These are phyloP conservation scores for Ophraella communa DNA, from an alignment of 2,888 invertebrate genomes.

Conservation along the genomic window DNA sequence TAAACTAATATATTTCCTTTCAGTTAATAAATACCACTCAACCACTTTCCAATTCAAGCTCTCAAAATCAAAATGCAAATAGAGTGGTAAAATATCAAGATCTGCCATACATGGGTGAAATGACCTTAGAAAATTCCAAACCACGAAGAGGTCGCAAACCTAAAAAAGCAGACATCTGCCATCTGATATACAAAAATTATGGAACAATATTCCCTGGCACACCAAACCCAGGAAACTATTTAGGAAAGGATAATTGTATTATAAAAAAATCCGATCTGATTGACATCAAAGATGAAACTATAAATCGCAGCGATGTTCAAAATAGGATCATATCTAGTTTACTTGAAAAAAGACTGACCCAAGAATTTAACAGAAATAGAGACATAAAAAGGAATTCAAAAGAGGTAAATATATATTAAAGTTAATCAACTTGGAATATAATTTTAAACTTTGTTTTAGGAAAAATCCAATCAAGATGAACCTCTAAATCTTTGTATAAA, in stretches of 20 bases:
- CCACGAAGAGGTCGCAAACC: conserved; percentile 87
- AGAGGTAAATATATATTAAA: neutral
- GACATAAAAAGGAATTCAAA: conserved; percentile 23
- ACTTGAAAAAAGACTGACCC: conserved; percentile 72
- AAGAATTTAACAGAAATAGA: conserved; percentile 66
- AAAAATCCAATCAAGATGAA: conserved; percentile 66
- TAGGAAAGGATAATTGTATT: conserved; percentile 56
- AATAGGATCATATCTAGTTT: conserved; percentile 74
- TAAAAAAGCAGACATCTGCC: conserved; percentile 91
- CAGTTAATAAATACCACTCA: conserved; percentile 20
- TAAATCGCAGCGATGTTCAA: conserved; percentile 69
- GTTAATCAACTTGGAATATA: neutral
- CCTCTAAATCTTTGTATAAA: conserved; percentile 85
- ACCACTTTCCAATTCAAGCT: conserved; percentile 8
- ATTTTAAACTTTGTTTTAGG: conserved; percentile 21
- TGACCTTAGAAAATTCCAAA: conserved; percentile 86
- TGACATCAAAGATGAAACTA: conserved; percentile 29
- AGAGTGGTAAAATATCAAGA: conserved; percentile 78
- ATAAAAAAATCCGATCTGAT: conserved; percentile 41
- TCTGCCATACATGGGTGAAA: conserved; percentile 91
- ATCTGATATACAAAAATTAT: conserved; percentile 89
- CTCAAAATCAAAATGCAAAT: conserved; percentile 37
- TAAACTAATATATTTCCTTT: no score
- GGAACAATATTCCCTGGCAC: conserved; percentile 84
- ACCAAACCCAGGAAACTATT: conserved; percentile 64